Percentiles rank a stretch among this genome's conserved stretches.
Conservation (phyloP, 2,797 vertebrate genomes). For the Sebastes vulpes region DNA sequence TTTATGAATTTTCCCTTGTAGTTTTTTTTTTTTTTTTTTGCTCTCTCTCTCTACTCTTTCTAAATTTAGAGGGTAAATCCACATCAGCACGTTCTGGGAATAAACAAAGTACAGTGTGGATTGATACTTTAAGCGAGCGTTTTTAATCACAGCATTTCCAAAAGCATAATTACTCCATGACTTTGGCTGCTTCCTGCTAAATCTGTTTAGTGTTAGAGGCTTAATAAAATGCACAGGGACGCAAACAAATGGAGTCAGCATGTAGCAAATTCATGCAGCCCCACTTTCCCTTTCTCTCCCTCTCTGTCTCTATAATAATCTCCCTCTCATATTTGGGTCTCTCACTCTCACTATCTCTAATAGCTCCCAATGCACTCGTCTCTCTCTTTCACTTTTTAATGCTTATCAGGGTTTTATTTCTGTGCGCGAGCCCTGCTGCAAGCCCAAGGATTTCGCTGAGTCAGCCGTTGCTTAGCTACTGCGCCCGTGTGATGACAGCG, state of each 20-base stretch:
- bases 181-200: conserved; percentile 78
- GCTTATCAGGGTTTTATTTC: conserved; percentile 74
- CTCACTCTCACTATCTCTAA: conserved; percentile 56
- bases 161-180: conserved; percentile 79
- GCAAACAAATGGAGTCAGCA: conserved; percentile 82
- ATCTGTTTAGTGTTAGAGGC: conserved; percentile 77
- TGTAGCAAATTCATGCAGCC: conserved; percentile 55
- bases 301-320: conserved; percentile 66
- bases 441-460: conserved; percentile 65
- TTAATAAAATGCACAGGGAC: conserved; percentile 78
- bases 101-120: conserved; percentile 67
- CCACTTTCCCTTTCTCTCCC: conserved; percentile 7
- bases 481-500: conserved; percentile 46
- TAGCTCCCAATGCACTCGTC: conserved; percentile 58
- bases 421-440: conserved; percentile 44
- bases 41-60: neutral
- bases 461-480: conserved; percentile 59
- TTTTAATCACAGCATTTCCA: conserved; percentile 76
- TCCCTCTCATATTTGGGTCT: conserved; percentile 60
- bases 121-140: conserved; percentile 56
- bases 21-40: neutral
- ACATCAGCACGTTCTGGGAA: conserved; percentile 52
- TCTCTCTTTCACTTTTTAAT: conserved; percentile 62
- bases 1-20: conserved; percentile 53
- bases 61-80: conserved; percentile 58